Evolutionary conservation across 2,888 invertebrate species (phyloP).

Genomic region (Acanthococcus lagerstroemiae): DNA sequence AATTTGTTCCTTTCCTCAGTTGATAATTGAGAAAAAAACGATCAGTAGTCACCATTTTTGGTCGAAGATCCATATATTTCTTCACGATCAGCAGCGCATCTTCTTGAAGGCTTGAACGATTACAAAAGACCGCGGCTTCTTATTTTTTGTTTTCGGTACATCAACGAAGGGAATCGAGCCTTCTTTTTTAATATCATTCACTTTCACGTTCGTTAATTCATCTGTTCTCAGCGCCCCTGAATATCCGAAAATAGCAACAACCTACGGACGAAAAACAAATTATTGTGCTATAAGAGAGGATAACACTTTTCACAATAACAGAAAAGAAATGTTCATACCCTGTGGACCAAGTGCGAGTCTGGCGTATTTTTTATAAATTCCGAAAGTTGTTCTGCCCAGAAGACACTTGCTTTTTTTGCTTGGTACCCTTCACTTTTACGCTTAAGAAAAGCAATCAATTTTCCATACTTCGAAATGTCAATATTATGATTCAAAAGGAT

Average conservation of each 20-base stretch:
- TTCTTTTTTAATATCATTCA: neutral
- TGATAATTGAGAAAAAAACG: neutral
- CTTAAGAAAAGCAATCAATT: neutral
- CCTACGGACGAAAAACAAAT: neutral
- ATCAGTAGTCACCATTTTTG: neutral
- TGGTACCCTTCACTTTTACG: neutral
- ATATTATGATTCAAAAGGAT: neutral
- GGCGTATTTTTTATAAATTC: neutral
- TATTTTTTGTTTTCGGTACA: neutral
- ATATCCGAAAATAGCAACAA: neutral
- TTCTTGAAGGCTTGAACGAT: too few relatives aligned
- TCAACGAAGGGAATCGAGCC: neutral
- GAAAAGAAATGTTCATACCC: neutral
- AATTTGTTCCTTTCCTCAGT: too few relatives aligned
- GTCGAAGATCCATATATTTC: neutral
- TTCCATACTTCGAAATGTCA: neutral
- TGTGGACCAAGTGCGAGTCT: neutral
- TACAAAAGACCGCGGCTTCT: neutral
- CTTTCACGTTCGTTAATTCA: neutral
- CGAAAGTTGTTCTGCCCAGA: neutral
- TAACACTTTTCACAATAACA: neutral
- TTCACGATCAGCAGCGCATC: neutral
- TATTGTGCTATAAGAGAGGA: neutral
- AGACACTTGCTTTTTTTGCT: neutral
- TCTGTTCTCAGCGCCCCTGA: neutral